Evolutionary conservation across 2,888 invertebrate species (phyloP), one percentile per base, ranked within the genome.

Genomic region (Drosophila picticornis): DNA sequence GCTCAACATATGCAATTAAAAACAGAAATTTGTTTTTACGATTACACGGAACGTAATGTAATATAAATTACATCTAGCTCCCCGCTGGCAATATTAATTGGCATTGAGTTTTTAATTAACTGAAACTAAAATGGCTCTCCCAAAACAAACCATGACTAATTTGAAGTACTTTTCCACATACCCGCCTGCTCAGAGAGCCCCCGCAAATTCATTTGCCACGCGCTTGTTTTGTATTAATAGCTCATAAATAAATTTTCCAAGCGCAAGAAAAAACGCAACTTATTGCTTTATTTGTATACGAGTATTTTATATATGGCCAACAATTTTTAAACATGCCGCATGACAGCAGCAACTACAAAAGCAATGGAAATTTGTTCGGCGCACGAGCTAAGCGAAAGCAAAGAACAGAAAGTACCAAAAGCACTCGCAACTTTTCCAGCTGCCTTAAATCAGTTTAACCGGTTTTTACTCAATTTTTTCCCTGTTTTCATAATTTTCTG

Each of bases 51-150:
- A 60, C 43, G 61, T 68, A 59, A 70, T 62, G 57, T 66, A 72
- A 65, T 72, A 88, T 88, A 75, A 88, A 77, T 85, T 83, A 55
- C 63, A 38, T 10, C 25, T 53, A 34, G 25, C n/a, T 34, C 65
- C 52, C 31, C 59, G 50, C 60, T 31, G 27, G 13, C 52, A 59
- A 75, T 81, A 85, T 85, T 74, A 88, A 85, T 84, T 79, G 73
- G 81, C 79, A 77, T 70, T 79, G 81, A 75, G 64, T 85, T 85
- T 84, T 85, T 85, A 85, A 85, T 85, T 85, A 85, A 81, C 86
- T 75, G 67, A 74, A 88, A 80, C 81, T 75, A 81, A 77, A 81
- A 55, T 59, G 31, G 68, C 53, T 31, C 25, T 31, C 65, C 61
- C 76, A 76, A 76, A 65, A 61, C 40, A 68, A 40, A 52, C 22